Conservation (phyloP, 2,888 invertebrate species). For the Beris morrisii region DNA sequence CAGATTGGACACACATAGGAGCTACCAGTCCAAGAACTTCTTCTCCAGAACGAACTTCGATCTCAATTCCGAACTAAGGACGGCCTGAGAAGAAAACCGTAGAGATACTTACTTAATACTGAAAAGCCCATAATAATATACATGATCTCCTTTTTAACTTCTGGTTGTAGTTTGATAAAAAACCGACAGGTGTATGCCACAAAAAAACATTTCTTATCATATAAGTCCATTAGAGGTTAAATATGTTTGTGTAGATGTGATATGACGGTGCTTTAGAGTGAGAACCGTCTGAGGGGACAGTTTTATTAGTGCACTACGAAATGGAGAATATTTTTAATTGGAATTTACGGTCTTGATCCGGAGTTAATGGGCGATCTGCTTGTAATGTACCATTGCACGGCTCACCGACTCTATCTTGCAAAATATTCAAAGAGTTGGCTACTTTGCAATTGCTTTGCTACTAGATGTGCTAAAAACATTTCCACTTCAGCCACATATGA, state of each 20-base stretch:
- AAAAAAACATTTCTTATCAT: slow-evolving; percentile 40
- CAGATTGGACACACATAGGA: neutral
- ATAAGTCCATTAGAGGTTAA: slow-evolving; percentile 46
- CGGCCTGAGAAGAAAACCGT: neutral
- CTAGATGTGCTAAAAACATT: too few relatives aligned
- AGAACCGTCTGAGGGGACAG: slow-evolving; percentile 19
- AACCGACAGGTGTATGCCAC: slow-evolving; percentile 40
- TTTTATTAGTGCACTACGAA: neutral
- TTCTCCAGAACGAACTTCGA: too few relatives aligned
- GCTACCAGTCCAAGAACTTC: too few relatives aligned
- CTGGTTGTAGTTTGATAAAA: slow-evolving; percentile 44
- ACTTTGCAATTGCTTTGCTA: too few relatives aligned
- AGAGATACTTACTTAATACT: neutral
- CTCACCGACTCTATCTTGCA: too few relatives aligned
- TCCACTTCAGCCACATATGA: too few relatives aligned
- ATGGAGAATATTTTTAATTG: slow-evolving; percentile 27
- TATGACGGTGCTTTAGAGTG: slow-evolving; percentile 6
- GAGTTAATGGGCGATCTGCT: too few relatives aligned
- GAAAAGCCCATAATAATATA: slow-evolving; percentile 27
- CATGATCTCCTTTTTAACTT: slow-evolving; percentile 44
- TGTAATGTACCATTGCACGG: too few relatives aligned
- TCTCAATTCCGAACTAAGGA: too few relatives aligned
- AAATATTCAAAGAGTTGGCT: too few relatives aligned
- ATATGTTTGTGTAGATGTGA: slow-evolving; percentile 33
- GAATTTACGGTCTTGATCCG: slow-evolving; percentile 16